Evolutionary conservation across 2,113 vertebrate genomes (phyloP).

Genomic region (Phalacrocorax brasilianus): DNA sequence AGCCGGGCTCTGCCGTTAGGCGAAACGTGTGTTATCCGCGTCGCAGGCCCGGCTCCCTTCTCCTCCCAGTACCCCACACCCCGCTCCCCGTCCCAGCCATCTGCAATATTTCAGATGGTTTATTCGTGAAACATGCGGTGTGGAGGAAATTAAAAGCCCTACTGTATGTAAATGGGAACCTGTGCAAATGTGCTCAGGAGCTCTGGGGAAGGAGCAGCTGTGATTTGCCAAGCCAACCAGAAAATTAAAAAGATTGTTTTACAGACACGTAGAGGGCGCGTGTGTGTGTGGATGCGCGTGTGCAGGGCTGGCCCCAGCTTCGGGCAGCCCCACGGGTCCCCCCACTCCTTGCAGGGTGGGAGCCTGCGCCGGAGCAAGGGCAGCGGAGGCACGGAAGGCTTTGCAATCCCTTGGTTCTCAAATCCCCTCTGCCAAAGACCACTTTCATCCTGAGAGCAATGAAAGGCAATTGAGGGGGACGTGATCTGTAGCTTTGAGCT

Average conservation of each 20-base stretch:
- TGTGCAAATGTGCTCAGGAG: background rate
- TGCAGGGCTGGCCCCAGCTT: background rate
- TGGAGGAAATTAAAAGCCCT: background rate
- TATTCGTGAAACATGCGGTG: accelerated
- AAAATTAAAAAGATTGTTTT: slow-evolving; percentile 48
- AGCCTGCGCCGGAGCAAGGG: background rate
- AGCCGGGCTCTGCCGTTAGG: background rate
- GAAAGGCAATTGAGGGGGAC: background rate
- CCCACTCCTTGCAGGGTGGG: accelerated
- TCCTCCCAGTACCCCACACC: background rate
- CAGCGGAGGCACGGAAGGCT: background rate
- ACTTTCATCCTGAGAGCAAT: background rate
- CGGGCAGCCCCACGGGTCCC: background rate
- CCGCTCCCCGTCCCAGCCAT: background rate
- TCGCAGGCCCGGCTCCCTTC: background rate
- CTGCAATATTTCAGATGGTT: background rate
- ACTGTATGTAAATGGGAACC: background rate
- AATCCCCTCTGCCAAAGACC: background rate
- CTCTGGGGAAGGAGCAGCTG: slow-evolving; percentile 47
- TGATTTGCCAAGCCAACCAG: slow-evolving; percentile 39
- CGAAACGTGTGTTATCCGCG: accelerated
- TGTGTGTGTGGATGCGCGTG: background rate
- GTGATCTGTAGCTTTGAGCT: background rate
- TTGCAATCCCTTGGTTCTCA: background rate
- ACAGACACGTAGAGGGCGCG: background rate